Conservation (phyloP, 2,113 vertebrate species). For the Accipiter virgatus region DNA sequence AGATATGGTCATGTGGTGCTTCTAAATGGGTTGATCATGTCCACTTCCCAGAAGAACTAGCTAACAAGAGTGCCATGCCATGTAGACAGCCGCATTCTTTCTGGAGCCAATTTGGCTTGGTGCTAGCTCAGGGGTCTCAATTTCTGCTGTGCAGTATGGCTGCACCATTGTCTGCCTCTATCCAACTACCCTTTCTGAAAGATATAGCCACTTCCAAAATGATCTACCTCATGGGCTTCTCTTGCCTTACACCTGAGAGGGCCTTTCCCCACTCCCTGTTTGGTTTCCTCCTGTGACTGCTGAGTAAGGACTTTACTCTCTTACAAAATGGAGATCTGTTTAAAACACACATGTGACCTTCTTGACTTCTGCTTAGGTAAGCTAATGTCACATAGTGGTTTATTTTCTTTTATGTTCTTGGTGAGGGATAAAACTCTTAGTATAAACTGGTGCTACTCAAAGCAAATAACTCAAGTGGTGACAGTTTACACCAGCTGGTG, state of each 20-base stretch:
- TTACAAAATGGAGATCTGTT: background rate
- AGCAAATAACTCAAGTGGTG: background rate
- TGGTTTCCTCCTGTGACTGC: background rate
- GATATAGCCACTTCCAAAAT: background rate
- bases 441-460: background rate
- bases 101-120: background rate
- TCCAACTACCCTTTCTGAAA: background rate
- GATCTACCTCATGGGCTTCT: accelerated
- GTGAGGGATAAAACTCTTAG: background rate
- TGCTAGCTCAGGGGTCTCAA: background rate
- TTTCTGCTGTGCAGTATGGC: background rate
- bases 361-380: background rate
- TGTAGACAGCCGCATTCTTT: background rate
- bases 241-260: background rate
- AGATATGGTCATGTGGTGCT: background rate
- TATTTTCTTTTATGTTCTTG: background rate
- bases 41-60: background rate
- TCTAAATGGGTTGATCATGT: accelerated
- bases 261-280: background rate
- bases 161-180: accelerated
- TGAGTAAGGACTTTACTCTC: background rate
- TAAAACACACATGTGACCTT: background rate
- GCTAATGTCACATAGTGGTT: background rate
- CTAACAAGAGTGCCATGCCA: background rate
- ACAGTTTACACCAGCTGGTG: background rate